Evolutionary conservation across 2,113 vertebrate genomes (phyloP).

Genomic region (Dinomys branickii): DNA sequence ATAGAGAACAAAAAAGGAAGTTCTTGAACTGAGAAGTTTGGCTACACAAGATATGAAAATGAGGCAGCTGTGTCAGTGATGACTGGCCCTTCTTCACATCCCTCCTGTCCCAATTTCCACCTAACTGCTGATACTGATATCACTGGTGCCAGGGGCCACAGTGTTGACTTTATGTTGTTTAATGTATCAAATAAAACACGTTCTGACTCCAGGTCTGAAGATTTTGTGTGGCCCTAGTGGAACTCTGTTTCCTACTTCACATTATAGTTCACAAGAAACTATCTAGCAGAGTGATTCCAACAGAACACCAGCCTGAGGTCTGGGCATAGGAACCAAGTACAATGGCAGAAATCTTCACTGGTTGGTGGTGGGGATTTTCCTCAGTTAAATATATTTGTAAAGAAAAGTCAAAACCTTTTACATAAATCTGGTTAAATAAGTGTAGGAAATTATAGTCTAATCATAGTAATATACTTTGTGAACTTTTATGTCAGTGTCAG

Average conservation of each 20-base stretch:
- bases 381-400: not conserved
- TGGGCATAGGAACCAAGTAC: not conserved
- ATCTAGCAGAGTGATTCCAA: not conserved
- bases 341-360: not conserved
- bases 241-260: not conserved
- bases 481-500: not conserved
- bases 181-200: constrained; percentile 1
- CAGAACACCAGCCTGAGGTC: not conserved
- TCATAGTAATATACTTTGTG: not conserved
- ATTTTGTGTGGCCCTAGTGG: constrained; percentile 14
- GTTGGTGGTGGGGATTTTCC: not conserved
- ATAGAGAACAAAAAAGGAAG: not conserved
- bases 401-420: not conserved
- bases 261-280: not conserved
- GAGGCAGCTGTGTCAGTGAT: not conserved
- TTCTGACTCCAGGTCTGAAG: constrained; percentile 41
- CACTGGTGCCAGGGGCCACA: not conserved
- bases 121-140: not conserved
- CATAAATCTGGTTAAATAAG: not conserved
- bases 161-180: constrained; percentile 1
- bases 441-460: not conserved
- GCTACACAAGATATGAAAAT: not conserved
- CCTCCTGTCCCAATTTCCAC: not conserved
- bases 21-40: not conserved
- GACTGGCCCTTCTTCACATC: too few species aligned